Base-by-base conservation (phyloP, 2,797 vertebrate genomes). In the Megalops cyprinoides region DNA sequence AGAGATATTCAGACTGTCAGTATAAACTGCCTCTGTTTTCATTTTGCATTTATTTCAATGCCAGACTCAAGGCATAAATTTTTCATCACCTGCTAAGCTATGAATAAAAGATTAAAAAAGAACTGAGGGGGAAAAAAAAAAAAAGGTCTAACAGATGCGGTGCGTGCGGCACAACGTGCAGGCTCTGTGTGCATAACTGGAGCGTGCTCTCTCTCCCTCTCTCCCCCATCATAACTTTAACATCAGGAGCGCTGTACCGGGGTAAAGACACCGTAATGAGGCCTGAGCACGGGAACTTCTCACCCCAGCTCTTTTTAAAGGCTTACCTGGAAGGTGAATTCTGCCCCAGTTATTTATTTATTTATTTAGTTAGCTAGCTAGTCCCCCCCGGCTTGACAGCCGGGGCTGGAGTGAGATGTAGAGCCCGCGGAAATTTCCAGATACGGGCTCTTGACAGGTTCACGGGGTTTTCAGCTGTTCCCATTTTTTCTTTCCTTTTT, bases 21-120 rank as follows among this genome's bases (percentile, higher is more conserved):
- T 97, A 98, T 99, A 98, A 99, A 98, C 97, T 97, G 97, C 97
- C 96, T 98, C 97, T 98, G 97, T 98, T 99, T 99, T 99, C 97
- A 97, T 99, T 99, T 98, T 98, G 97, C 97, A 98, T 99, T 99
- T 98, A 99, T 99, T 99, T 99, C 97, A 98, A 98, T 98, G 97
- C 97, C 97, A 98, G 97, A 98, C 96, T 97, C 97, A 95, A 96
- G 96, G 96, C 97, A 99, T 99, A 98, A 93, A 99, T 99, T 99
- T 99, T 99, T 98, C 97, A 99, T 98, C 96, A 98, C 97, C 97
- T 98, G 97, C 97, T 97, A 98, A 96, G 96, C 96, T 96, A 99
- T 99, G 97, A 99, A 99, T 99, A 99, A 99, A 99, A 99, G 97
- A 99, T 99, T 97, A 98, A 98, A 98, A 95, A 97, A 96, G 96